These are phyloP conservation scores for Drosophila triauraria DNA, from an alignment of 1,140 invertebrate species.

Conservation along the genomic window DNA sequence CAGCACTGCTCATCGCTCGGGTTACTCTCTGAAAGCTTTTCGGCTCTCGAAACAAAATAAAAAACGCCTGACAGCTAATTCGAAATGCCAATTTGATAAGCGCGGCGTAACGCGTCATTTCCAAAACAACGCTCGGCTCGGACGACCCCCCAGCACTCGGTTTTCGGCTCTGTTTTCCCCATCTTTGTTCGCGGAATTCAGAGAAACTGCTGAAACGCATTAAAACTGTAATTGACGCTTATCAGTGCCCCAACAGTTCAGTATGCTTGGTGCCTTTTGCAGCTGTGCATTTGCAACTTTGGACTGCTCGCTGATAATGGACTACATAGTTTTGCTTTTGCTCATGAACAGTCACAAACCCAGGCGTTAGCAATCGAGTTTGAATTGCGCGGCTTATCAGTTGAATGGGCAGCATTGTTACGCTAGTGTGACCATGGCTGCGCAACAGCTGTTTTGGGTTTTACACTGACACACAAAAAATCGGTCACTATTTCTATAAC, in stretches of 20 bases:
- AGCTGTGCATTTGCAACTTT: constrained; percentile 41
- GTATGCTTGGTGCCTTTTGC: constrained; percentile 6
- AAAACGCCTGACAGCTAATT: constrained; percentile 22
- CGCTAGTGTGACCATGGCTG: constrained; percentile 20
- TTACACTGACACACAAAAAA: background rate
- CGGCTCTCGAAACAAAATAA: constrained; percentile 3
- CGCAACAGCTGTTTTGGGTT: background rate
- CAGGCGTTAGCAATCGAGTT: constrained; percentile 2
- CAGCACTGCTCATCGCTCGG: background rate
- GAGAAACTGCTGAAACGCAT: constrained; percentile 30
- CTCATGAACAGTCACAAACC: background rate
- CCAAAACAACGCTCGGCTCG: constrained; percentile 1
- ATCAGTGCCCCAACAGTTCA: constrained; percentile 11
- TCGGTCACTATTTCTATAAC: too few relatives aligned
- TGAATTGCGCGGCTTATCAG: constrained; percentile 29
- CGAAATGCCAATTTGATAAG: constrained; percentile 50
- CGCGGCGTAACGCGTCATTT: constrained; percentile 29
- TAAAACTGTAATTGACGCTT: constrained; percentile 13
- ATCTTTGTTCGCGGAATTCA: constrained; percentile 9
- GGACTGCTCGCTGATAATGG: constrained; percentile 12
- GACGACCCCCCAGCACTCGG: constrained; percentile 17
- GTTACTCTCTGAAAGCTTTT: constrained; percentile 22
- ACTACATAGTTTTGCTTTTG: background rate
- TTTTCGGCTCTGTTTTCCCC: background rate
- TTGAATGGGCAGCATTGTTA: constrained; percentile 40